Evolutionary conservation across 2,797 vertebrate species (phyloP).

Genomic region (Lepilemur ruficaudatus): DNA sequence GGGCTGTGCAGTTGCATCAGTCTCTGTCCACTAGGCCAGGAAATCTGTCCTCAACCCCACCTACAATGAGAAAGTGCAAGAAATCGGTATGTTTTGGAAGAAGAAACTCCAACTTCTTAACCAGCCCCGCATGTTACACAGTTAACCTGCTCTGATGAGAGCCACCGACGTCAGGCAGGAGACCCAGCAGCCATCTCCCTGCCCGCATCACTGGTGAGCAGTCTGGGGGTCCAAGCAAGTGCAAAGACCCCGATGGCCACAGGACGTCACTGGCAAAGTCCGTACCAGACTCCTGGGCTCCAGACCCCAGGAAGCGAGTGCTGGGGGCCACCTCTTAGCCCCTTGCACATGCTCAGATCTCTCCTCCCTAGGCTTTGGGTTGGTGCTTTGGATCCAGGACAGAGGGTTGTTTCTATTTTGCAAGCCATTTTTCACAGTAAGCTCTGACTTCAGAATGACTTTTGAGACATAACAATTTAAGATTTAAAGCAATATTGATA

Average conservation of each 20-base stretch:
- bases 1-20: neutral
- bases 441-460: constrained; percentile 18
- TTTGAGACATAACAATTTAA: constrained; percentile 35
- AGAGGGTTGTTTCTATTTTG: neutral
- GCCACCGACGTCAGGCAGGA: fast-evolving
- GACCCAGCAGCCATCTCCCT: too few species aligned
- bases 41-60: neutral
- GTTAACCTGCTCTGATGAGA: neutral
- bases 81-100: neutral
- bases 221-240: neutral
- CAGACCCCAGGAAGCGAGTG: neutral
- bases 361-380: neutral
- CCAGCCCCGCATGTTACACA: fast-evolving
- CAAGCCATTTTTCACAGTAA: neutral
- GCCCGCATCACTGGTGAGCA: neutral
- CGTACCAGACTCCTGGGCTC: neutral
- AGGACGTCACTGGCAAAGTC: too few species aligned
- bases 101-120: neutral
- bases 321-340: neutral
- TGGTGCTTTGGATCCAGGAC: neutral
- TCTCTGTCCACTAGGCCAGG: neutral
- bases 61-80: neutral
- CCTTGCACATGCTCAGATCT: fast-evolving
- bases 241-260: neutral
- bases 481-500: constrained; percentile 45